Base-by-base conservation (phyloP, 2,888 invertebrate genomes). In the Hemicrepidius hirtus region DNA sequence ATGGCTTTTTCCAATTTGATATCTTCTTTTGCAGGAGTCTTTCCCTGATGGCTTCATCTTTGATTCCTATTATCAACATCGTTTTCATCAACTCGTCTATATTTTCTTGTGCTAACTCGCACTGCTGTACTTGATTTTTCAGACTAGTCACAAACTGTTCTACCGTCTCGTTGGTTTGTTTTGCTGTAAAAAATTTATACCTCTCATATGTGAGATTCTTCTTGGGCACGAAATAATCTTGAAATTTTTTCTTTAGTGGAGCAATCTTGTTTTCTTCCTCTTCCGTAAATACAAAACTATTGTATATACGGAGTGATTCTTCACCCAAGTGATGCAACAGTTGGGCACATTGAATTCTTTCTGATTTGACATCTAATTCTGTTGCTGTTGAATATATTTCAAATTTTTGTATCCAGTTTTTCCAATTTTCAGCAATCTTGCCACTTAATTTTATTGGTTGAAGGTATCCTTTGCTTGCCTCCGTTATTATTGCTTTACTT, bases 241-340 rank as follows among this genome's bases (percentile, higher is more conserved):
- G 13, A 10, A 40, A 40, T 40, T 40, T 40, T 10, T 3, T 3
- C 13, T 49, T 68, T 6, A 80, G 69, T 32, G 59, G 40, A 12
- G 73, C 65, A 44, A 65, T 67, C 13, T 75, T 63, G 55, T 75
- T 76, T 21, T 75, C 75, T 21, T 80, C 75, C 24, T 63, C 72
- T 7, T 75, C 76, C 0, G 55, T 63, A 18, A 81, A 59, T 18
- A 57, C 68, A 37, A 80, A 79, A 9, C 77, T 78, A 7, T 80
- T 75, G 44, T 55, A 80, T 32, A 75, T 78, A 18, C 79, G 74
- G 12, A 77, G 59, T 0, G 77, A 75, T 50, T 80, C 79, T 7
- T 78, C 76, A 9, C 79, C 79, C 4, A 79, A 72, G 0, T 66
- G 63, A 28, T n/a, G n/a, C n/a, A n/a, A n/a, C n/a, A n/a, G n/a